Conservation (phyloP, 2,113 vertebrate species). For the Pelecanoides urinatrix region DNA sequence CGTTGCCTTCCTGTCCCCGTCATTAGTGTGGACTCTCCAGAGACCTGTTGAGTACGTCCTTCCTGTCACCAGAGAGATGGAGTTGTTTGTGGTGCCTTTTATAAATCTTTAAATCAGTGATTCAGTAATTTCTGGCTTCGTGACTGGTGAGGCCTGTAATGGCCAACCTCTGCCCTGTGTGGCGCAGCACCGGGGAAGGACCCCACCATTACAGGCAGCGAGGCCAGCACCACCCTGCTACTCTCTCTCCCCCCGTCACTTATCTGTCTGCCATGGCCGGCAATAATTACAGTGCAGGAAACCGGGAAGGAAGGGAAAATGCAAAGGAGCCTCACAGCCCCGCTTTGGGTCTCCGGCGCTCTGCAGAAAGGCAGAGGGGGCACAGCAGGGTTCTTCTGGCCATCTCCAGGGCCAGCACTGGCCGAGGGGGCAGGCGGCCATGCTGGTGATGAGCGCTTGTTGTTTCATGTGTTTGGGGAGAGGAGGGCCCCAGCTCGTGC, state of each 20-base stretch:
- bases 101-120: neutral
- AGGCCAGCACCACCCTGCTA: slow-evolving; percentile 1
- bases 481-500: neutral
- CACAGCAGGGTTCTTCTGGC: neutral
- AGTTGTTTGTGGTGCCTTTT: neutral
- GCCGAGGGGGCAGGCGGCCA: fast-evolving
- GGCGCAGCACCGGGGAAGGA: fast-evolving
- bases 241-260: neutral
- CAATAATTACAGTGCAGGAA: neutral
- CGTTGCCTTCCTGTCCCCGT: neutral
- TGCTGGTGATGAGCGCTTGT: neutral
- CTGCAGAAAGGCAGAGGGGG: neutral
- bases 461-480: neutral
- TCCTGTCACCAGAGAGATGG: neutral
- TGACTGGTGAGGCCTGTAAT: neutral
- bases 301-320: neutral
- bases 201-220: neutral
- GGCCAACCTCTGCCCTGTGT: neutral
- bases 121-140: neutral
- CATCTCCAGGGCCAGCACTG: neutral
- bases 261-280: neutral
- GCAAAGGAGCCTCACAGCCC: neutral
- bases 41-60: neutral
- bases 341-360: neutral
- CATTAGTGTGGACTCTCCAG: neutral